phyloP scores from a whole-genome alignment of 2,113 vertebrate genomes.

The Xiphophorus maculatus region DNA sequence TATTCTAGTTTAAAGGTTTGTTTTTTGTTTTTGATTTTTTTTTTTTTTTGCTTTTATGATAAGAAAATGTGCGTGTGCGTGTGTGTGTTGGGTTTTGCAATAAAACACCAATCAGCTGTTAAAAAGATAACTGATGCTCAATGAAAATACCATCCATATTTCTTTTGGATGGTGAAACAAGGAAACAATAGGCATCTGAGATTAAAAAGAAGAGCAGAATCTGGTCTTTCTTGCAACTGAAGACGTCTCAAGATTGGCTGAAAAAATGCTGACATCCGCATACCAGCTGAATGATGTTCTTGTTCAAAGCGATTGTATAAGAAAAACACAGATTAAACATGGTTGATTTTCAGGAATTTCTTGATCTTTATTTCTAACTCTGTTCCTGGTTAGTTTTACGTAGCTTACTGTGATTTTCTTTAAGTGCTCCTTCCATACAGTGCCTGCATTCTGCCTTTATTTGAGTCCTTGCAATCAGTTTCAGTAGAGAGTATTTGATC shows the following conservation, averaged over 20 bases:
- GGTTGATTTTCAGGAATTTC: neutral
- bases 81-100: neutral
- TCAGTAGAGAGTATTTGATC: no score
- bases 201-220: neutral
- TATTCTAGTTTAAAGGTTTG: neutral
- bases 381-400: neutral
- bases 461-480: no score
- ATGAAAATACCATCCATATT: neutral
- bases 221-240: conserved; percentile 15
- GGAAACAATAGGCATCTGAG: neutral
- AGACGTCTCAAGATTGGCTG: neutral
- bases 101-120: neutral
- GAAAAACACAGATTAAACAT: neutral
- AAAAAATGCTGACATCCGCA: neutral
- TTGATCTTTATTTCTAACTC: neutral
- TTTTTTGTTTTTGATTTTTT: neutral
- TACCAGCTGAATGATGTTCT: neutral
- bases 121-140: neutral
- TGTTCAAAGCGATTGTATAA: neutral
- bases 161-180: neutral
- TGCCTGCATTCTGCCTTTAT: no score
- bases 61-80: neutral
- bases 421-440: no score
- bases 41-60: neutral
- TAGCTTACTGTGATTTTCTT: no score